Evolutionary conservation across 2,888 invertebrate genomes (phyloP), one percentile per base, ranked within the genome.

Genomic region (Nomada goodeniana): DNA sequence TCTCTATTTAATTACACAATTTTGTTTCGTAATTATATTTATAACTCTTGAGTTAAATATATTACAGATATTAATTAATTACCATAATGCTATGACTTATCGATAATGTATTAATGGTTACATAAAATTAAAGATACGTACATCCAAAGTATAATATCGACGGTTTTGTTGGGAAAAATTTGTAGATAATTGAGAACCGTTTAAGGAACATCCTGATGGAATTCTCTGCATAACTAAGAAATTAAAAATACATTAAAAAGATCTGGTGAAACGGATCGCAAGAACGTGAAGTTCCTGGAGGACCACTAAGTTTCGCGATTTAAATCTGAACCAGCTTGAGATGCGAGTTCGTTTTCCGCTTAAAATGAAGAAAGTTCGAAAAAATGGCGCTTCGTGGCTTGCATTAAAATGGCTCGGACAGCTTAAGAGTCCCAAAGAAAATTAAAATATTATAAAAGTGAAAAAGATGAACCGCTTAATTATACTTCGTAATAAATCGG

Each of bases 341-440:
- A 52, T 2, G 29, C 7, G 52, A 29, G 23, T 57, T 47, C 15
- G 15, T 36, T 36, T 15, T 11, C 29, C 20, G 59, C 50, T 71
- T 42, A 52, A 71, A 71, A 71, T 71, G 2, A 20, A 9, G 18
- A 52, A 61, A 71, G 20, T 50, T 61, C 5, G 50, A 1, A 36
- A 36, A 29, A 50, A 15, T 20, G 10, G 2, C 15, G 50, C 15
- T 60, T 23, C 60, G 15, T 18, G 11, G 20, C 18, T 36, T 13
- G 53, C 42, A 29, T 53, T 53, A n/a, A 47, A 65, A 47, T 20
- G 11, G 10, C 36, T 10, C 11, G 65, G 11, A 15, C 11, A n/a
- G 52, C 52, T 65, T 53, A 53, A 65, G 20, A 29, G 52, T 13
- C n/a, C 5, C 29, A 29, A 36, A 18, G 53, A 61, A 61, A 60